Conservation (phyloP, 2,888 invertebrate species). For the Melinaea menophilus region DNA sequence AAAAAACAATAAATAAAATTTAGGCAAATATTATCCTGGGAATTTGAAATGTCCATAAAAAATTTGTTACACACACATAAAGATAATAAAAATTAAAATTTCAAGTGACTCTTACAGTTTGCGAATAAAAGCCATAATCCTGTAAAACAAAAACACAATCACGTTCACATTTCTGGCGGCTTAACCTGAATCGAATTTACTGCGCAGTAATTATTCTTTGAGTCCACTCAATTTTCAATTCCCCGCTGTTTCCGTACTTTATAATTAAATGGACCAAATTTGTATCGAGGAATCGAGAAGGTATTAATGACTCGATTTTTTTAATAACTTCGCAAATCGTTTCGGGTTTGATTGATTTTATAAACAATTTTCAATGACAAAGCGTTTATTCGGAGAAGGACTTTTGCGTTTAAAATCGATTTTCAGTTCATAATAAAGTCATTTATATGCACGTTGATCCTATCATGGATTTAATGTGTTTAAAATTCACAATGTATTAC, state of each 20-base stretch:
- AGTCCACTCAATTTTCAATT: conserved; percentile 33
- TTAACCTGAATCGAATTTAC: conserved; percentile 30
- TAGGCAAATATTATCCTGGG: too few species aligned
- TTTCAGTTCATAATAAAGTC: conserved; percentile 16
- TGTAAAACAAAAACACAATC: conserved; percentile 15
- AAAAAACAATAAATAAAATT: too few species aligned
- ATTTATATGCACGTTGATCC: conserved; percentile 7
- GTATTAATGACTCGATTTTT: conserved; percentile 31
- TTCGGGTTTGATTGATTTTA: conserved; percentile 28
- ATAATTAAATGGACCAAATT: conserved; percentile 34
- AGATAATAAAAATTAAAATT: background rate
- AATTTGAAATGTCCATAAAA: background rate
- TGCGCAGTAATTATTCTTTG: conserved; percentile 32
- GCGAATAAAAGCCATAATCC: conserved; percentile 12
- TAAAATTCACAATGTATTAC: background rate
- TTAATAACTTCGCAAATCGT: conserved; percentile 29
- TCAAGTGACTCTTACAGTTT: conserved; percentile 6
- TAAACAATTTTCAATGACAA: conserved; percentile 13
- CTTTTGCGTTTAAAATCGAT: conserved; percentile 17
- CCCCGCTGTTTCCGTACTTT: conserved; percentile 23
- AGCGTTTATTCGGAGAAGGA: conserved; percentile 15
- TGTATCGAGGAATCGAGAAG: conserved; percentile 24
- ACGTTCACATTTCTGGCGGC: conserved; percentile 15
- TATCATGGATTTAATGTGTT: background rate
- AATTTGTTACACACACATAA: background rate